phyloP scores from a whole-genome alignment of 2,888 invertebrate species.

The Lampropteryx suffumata region DNA sequence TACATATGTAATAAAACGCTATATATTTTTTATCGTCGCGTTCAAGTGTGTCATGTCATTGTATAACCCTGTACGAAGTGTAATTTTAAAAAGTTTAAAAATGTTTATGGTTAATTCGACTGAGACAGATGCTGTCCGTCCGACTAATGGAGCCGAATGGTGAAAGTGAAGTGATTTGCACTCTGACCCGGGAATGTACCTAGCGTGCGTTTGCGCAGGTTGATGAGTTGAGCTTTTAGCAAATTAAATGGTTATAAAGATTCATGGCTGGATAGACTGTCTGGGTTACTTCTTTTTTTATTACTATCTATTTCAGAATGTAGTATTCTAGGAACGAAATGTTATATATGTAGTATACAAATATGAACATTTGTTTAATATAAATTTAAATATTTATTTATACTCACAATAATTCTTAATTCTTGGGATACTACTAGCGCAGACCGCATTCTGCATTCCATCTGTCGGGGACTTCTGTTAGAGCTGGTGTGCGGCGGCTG shows the following conservation, averaged over 20 bases:
- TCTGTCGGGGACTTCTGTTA: too few relatives aligned
- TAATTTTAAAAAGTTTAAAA: conserved; percentile 56
- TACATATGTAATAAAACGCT: too few relatives aligned
- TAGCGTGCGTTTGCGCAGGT: conserved; percentile 1
- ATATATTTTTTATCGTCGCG: neutral
- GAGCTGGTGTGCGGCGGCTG: too few relatives aligned
- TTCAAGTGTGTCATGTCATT: neutral
- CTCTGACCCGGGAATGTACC: conserved; percentile 54
- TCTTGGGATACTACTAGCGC: too few relatives aligned
- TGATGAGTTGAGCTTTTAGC: conserved; percentile 14
- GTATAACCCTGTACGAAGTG: neutral
- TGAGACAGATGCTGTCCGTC: conserved; percentile 67
- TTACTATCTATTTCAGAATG: too few relatives aligned
- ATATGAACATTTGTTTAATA: too few relatives aligned
- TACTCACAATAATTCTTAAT: too few relatives aligned
- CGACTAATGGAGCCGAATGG: conserved; percentile 63
- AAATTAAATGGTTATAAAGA: conserved; percentile 8
- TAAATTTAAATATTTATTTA: too few relatives aligned
- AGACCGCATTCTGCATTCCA: too few relatives aligned
- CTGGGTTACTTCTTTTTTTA: too few relatives aligned
- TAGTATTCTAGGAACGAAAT: too few relatives aligned
- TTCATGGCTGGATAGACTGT: neutral
- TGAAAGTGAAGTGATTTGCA: conserved; percentile 69
- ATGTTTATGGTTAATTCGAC: conserved; percentile 67
- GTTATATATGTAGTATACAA: too few relatives aligned